Evolutionary conservation across 2,113 vertebrate genomes (phyloP).

Genomic region (Pseudois nayaur): DNA sequence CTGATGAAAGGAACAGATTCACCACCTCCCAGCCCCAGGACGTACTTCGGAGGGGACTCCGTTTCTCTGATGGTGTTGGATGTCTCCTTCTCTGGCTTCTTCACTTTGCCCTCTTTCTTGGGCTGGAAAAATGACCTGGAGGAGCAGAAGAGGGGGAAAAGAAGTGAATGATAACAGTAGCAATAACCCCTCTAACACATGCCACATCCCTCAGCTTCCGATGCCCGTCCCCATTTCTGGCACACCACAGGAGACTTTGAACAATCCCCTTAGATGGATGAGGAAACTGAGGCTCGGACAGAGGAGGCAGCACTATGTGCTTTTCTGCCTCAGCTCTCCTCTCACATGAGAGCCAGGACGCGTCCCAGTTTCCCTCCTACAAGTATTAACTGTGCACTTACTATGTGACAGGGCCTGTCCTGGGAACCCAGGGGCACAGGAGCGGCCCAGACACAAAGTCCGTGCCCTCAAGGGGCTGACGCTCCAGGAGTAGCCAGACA

Average conservation of each 20-base stretch:
- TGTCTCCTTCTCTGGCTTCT: slow-evolving; percentile 71
- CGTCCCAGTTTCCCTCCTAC: too few relatives aligned
- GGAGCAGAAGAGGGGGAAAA: neutral
- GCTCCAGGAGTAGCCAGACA: neutral
- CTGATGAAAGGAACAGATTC: neutral
- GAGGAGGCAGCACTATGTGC: too few relatives aligned
- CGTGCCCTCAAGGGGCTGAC: neutral
- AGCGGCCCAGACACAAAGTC: neutral
- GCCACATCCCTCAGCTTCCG: neutral
- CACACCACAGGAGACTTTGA: neutral
- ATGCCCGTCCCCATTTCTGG: neutral
- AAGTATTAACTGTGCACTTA: neutral
- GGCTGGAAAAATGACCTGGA: slow-evolving; percentile 91
- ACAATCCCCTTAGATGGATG: neutral
- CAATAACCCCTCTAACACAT: neutral
- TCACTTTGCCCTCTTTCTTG: slow-evolving; percentile 75
- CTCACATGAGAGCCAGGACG: neutral
- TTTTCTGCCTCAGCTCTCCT: neutral
- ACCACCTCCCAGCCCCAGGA: neutral
- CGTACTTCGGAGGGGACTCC: slow-evolving; percentile 38
- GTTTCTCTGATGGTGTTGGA: slow-evolving; percentile 58
- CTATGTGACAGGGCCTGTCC: neutral
- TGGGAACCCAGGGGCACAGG: neutral
- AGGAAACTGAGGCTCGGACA: neutral
- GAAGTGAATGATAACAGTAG: neutral